A percentile compares a stretch with the other conserved stretches of the same genome.
phyloP scores from a whole-genome alignment of 30 jellyfish, hydroid and myxozoan genomes.

The Haliclystus octoradiatus region DNA sequence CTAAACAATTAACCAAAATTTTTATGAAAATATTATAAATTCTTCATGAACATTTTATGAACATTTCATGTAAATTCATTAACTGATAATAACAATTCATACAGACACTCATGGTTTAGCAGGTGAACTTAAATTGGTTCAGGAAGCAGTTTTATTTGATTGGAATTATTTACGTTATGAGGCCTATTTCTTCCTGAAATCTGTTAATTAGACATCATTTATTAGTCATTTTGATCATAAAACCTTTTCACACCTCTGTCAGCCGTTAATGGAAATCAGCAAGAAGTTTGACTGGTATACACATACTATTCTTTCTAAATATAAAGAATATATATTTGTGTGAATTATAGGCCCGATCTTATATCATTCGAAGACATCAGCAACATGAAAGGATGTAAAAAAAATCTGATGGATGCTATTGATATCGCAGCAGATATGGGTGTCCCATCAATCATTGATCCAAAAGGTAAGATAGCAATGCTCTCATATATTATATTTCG shows the following conservation, averaged over 20 bases:
- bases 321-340: background rate
- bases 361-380: constrained; percentile 41
- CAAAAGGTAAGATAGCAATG: constrained; percentile 27
- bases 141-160: too few species aligned
- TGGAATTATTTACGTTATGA: too few species aligned
- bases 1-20: too few species aligned
- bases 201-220: too few species aligned
- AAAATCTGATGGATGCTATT: constrained; percentile 21
- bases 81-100: too few species aligned
- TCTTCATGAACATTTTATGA: too few species aligned
- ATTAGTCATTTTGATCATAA: too few species aligned
- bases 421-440: constrained; percentile 55
- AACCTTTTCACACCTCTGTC: background rate
- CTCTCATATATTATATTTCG: background rate
- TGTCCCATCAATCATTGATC: constrained; percentile 50
- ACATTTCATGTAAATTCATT: too few species aligned
- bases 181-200: too few species aligned
- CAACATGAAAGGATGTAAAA: constrained; percentile 15
- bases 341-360: constrained; percentile 59
- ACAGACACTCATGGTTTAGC: too few species aligned
- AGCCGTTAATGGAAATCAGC: background rate
- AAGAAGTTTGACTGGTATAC: background rate
- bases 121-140: too few species aligned
- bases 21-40: too few species aligned
- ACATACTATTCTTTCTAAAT: background rate